A percentile compares a stretch with the other conserved stretches of the same genome.
Conservation (phyloP, 1,140 invertebrate genomes). For the Forficula auricularia region DNA sequence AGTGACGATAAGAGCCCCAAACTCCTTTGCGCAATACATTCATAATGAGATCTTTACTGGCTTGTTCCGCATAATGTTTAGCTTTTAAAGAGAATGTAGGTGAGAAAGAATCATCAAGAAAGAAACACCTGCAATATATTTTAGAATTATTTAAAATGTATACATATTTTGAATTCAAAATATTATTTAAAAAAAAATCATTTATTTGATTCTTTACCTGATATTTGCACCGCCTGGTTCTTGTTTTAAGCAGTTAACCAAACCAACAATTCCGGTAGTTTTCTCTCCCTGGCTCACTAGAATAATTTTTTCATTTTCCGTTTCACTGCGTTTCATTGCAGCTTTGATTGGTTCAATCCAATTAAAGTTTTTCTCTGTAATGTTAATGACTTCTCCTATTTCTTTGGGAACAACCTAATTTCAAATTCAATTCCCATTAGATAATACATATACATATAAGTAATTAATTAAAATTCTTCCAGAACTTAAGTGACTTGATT, state of each 20-base stretch:
- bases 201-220: conserved; percentile 23
- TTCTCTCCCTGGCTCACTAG: conserved; percentile 49
- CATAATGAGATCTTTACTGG: conserved; percentile 58
- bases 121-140: conserved; percentile 28
- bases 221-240: conserved; percentile 63
- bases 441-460: too few species aligned
- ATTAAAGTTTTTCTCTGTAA: conserved; percentile 46
- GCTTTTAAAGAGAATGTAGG: conserved; percentile 40
- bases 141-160: background rate
- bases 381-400: conserved; percentile 31
- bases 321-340: conserved; percentile 39
- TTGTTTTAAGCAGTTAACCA: conserved; percentile 72
- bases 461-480: too few species aligned
- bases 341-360: conserved; percentile 73
- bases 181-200: conserved; percentile 6
- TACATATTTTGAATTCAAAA: conserved; percentile 1
- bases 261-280: conserved; percentile 59
- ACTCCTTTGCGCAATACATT: conserved; percentile 61
- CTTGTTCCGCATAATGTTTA: conserved; percentile 38
- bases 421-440: too few species aligned
- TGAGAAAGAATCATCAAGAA: conserved; percentile 42
- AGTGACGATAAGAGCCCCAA: conserved; percentile 75
- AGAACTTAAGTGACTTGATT: too few species aligned
- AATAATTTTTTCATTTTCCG: conserved; percentile 41
- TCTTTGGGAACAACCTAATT: conserved; percentile 15